These are phyloP conservation scores for Hyperoplus immaculatus DNA, from an alignment of 2,797 vertebrate genomes.

Conservation along the genomic window DNA sequence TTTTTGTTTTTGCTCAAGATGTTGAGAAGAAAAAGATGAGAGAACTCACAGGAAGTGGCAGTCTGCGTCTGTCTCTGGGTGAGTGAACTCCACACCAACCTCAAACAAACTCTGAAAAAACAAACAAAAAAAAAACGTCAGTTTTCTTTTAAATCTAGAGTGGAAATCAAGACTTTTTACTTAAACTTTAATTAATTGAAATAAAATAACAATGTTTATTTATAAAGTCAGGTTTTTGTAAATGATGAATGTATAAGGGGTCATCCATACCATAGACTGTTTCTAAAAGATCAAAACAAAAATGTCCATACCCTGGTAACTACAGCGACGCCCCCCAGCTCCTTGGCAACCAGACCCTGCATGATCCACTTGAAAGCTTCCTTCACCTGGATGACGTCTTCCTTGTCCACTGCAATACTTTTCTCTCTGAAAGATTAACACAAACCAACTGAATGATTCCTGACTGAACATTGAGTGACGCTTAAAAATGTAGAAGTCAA, in stretches of 20 bases:
- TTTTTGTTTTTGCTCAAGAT: neutral
- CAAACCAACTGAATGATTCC: neutral
- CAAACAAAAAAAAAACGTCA: constrained; percentile 7
- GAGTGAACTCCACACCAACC: constrained; percentile 93
- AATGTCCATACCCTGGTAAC: constrained; percentile 87
- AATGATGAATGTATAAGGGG: neutral
- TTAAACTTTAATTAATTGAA: too few relatives aligned
- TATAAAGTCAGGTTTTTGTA: neutral
- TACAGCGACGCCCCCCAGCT: constrained; percentile 88
- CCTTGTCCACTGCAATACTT: constrained; percentile 85
- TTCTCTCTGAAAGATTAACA: constrained; percentile 75
- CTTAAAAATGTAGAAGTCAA: neutral
- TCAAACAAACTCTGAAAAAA: constrained; percentile 92
- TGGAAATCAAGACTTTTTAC: neutral
- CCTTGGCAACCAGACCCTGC: constrained; percentile 85
- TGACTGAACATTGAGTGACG: neutral
- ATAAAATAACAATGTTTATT: neutral
- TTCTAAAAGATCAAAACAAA: too few relatives aligned
- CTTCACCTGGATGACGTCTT: constrained; percentile 92
- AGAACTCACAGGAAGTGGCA: constrained; percentile 96
- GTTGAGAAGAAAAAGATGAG: too few relatives aligned
- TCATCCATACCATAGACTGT: neutral
- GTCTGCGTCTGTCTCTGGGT: constrained; percentile 92
- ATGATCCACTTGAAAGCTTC: constrained; percentile 95
- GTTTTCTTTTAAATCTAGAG: neutral